Percentiles rank a stretch among this genome's conserved stretches.
Evolutionary conservation across 1,140 invertebrate species (phyloP).

Genomic region (Cotesia vestalis): DNA sequence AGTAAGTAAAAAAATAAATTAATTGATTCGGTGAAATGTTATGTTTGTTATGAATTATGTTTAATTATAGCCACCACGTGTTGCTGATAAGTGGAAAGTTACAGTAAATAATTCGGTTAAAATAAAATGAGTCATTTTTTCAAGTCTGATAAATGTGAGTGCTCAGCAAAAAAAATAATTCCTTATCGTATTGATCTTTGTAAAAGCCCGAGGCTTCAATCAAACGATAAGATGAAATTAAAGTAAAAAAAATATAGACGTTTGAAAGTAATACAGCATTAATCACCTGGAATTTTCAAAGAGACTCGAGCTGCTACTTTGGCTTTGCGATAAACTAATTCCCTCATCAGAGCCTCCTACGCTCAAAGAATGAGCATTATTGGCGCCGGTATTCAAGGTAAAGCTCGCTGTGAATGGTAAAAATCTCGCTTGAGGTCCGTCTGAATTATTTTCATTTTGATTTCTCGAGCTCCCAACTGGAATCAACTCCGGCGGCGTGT

Average conservation of each 20-base stretch:
- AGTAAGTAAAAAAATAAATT: too few species aligned
- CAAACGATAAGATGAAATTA: not conserved
- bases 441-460: conserved; percentile 37
- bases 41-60: too few species aligned
- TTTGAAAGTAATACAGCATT: conserved; percentile 3
- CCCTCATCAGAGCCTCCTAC: conserved; percentile 50
- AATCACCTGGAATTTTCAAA: conserved; percentile 47
- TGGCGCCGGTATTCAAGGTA: conserved; percentile 48
- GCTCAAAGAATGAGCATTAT: conserved; percentile 55
- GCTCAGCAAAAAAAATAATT: too few species aligned
- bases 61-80: too few species aligned
- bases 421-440: conserved; percentile 49
- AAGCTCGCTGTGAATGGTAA: conserved; percentile 56
- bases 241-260: not conserved
- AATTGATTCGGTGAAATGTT: too few species aligned
- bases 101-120: too few species aligned
- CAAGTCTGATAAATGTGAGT: not conserved
- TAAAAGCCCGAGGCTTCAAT: not conserved
- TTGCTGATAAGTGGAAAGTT: too few species aligned
- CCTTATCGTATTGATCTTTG: too few species aligned
- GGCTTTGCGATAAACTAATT: conserved; percentile 56
- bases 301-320: conserved; percentile 43
- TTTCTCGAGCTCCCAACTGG: conserved; percentile 37
- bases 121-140: too few species aligned
- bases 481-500: conserved; percentile 50